A percentile compares a stretch with the other conserved stretches of the same genome.
These are phyloP conservation scores for Callitettix versicolor DNA, from an alignment of 1,140 invertebrate genomes.

Conservation along the genomic window DNA sequence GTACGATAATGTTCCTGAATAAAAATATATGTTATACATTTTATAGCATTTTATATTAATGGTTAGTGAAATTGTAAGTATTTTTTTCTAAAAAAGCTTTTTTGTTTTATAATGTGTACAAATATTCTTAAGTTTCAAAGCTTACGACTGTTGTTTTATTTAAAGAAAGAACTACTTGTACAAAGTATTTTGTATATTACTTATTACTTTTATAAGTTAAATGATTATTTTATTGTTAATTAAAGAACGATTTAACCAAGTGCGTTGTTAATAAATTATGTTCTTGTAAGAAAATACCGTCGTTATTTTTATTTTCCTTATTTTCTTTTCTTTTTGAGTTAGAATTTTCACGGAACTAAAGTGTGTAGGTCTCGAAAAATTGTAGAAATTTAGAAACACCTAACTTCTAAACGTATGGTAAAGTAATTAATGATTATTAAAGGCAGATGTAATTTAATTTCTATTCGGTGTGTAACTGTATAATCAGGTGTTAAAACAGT, in stretches of 20 bases:
- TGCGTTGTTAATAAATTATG: conserved; percentile 7
- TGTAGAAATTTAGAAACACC: too few species aligned
- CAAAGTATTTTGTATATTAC: conserved; percentile 5
- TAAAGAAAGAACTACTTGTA: not conserved
- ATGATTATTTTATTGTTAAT: conserved; percentile 13
- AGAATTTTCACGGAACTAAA: too few species aligned
- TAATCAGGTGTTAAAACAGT: too few species aligned
- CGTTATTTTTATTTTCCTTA: too few species aligned
- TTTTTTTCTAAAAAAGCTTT: not conserved
- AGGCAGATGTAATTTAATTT: too few species aligned
- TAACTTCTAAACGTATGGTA: too few species aligned
- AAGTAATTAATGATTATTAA: too few species aligned
- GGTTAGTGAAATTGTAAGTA: conserved; percentile 9
- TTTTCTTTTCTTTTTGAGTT: too few species aligned
- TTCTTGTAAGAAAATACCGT: too few species aligned
- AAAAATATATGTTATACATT: conserved; percentile 10
- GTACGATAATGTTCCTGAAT: too few species aligned
- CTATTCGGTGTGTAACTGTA: too few species aligned
- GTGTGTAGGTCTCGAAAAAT: too few species aligned
- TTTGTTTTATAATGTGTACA: conserved; percentile 12
- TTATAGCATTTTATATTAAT: conserved; percentile 12
- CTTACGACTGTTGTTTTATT: conserved; percentile 4
- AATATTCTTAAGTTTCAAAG: not conserved
- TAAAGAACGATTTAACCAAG: conserved; percentile 10
- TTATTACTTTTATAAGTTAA: conserved; percentile 13